Percentiles rank a stretch among this genome's conserved stretches.
Conservation (phyloP, 2,888 invertebrate genomes). For the Argyresthia albistria region DNA sequence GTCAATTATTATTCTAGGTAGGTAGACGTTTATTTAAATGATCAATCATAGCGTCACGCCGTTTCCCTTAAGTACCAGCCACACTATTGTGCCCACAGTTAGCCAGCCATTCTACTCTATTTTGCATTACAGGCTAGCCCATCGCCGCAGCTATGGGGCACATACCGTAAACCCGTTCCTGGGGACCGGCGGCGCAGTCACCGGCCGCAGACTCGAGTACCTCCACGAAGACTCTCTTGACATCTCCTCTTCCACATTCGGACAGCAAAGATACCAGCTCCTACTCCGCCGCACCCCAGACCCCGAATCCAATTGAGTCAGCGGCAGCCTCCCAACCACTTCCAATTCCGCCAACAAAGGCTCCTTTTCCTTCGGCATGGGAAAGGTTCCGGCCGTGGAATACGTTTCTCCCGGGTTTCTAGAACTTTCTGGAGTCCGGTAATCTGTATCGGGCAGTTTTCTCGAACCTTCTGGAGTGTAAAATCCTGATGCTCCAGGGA, state of each 20-base stretch:
- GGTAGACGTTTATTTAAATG: no score
- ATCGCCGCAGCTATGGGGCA: no score
- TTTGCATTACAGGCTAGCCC: no score
- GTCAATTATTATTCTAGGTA: no score
- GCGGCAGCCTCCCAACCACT: conserved; percentile 45
- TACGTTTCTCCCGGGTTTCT: conserved; percentile 48
- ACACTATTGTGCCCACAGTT: no score
- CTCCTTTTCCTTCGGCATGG: conserved; percentile 61
- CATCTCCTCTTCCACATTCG: conserved; percentile 54
- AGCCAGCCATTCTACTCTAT: no score
- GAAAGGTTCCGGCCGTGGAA: conserved; percentile 62
- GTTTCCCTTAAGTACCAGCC: no score
- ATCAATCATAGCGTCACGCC: no score
- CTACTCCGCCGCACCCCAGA: conserved; percentile 65
- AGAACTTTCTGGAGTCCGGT: conserved; percentile 14
- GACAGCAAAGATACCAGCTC: conserved; percentile 75
- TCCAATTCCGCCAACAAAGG: conserved; percentile 53
- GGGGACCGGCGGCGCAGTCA: conserved; percentile 47
- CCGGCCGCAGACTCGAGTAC: conserved; percentile 53
- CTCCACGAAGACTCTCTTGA: conserved; percentile 56
- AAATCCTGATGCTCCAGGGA: conserved; percentile 33
- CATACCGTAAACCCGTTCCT: conserved; percentile 37
- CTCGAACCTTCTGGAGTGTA: conserved; percentile 32
- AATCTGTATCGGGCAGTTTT: conserved; percentile 11
- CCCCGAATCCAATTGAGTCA: conserved; percentile 40